These are phyloP conservation scores for Podargus strigoides DNA, from an alignment of 2,797 vertebrate genomes.

Conservation along the genomic window DNA sequence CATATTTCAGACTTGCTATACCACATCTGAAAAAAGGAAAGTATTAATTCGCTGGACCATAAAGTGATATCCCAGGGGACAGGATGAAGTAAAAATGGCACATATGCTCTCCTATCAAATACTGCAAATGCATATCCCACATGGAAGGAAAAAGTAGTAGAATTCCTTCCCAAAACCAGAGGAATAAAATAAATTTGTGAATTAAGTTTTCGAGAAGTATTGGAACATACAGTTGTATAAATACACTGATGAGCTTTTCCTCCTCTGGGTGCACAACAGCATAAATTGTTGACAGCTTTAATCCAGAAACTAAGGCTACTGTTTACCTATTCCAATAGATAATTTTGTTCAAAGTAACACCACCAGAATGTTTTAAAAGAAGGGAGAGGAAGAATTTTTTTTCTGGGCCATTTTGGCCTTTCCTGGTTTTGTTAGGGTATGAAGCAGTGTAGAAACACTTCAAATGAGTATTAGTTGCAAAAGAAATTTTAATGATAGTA, in stretches of 20 bases:
- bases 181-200: background rate
- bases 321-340: background rate
- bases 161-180: background rate
- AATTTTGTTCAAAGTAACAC: background rate
- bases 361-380: background rate
- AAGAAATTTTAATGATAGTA: background rate
- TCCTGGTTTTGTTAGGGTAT: background rate
- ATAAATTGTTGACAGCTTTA: background rate
- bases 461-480: background rate
- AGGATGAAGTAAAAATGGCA: background rate
- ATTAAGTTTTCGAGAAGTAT: background rate
- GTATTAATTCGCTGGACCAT: background rate
- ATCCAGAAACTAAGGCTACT: background rate
- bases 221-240: background rate
- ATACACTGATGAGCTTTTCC: background rate
- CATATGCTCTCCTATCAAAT: background rate
- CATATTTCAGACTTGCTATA: background rate
- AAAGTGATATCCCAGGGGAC: background rate
- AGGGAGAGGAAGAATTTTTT: background rate
- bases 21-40: background rate
- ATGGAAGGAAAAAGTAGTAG: background rate
- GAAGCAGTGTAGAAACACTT: background rate
- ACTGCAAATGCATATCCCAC: background rate
- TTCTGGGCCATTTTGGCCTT: background rate
- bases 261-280: background rate